Conservation (phyloP, 2,888 invertebrate genomes). For the Drosophila subsilvestris region DNA sequence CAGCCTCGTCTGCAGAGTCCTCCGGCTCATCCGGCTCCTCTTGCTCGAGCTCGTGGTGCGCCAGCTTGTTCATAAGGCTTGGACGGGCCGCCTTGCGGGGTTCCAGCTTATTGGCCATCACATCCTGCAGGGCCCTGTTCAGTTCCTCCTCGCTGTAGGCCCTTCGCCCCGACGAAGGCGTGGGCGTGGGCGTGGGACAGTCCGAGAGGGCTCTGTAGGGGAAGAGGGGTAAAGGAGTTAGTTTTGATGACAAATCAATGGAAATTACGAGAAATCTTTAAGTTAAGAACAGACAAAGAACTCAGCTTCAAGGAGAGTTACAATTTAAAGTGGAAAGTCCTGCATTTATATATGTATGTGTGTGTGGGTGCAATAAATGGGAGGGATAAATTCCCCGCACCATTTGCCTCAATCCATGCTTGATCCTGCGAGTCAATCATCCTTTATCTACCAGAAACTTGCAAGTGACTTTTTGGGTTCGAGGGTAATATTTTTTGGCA, state of each 20-base stretch:
- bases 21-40: constrained; percentile 82
- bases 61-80: constrained; percentile 97
- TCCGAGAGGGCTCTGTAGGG: constrained; percentile 87
- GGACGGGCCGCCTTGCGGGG: constrained; percentile 97
- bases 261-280: not conserved
- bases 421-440: constrained; percentile 39
- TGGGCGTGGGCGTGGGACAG: constrained; percentile 85
- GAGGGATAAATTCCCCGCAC: not conserved
- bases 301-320: not conserved
- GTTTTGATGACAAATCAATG: no score
- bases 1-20: constrained; percentile 85
- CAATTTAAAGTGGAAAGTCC: not conserved
- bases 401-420: not conserved
- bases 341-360: not conserved
- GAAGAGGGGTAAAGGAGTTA: not conserved
- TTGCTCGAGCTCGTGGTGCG: constrained; percentile 72
- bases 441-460: constrained; percentile 42
- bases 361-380: no score
- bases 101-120: constrained; percentile 95
- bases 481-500: constrained; percentile 32
- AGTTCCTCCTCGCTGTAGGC: constrained; percentile 98
- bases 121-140: constrained; percentile 96
- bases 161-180: constrained; percentile 85
- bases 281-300: not conserved
- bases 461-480: constrained; percentile 20